Conservation (phyloP, 2,797 vertebrate genomes). For the Malurus leucopterus region DNA sequence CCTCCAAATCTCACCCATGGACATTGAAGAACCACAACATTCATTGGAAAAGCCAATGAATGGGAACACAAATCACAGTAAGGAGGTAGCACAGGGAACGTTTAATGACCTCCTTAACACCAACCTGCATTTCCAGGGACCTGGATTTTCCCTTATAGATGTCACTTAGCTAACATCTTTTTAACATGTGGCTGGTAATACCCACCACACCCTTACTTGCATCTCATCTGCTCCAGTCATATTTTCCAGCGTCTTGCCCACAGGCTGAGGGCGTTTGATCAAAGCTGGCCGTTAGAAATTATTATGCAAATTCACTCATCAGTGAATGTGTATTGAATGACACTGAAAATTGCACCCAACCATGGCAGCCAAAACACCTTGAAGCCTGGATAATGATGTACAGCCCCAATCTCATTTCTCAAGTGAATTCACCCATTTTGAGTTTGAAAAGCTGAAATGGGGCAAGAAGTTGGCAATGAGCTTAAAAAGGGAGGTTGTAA, state of each 20-base stretch:
- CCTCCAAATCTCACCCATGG: rapidly evolving
- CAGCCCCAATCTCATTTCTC: neutral
- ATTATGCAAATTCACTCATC: neutral
- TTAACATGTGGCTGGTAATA: neutral
- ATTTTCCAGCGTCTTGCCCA: neutral
- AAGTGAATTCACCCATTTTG: neutral
- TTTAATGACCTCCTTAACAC: neutral
- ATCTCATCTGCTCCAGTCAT: neutral
- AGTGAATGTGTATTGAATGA: neutral
- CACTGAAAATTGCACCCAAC: neutral
- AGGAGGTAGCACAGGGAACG: neutral
- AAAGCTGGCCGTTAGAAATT: neutral
- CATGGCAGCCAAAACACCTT: neutral
- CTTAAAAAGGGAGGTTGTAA: neutral
- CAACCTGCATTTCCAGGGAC: neutral
- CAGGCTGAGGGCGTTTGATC: neutral
- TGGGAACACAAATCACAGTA: neutral
- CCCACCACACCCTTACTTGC: neutral
- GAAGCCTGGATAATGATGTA: neutral
- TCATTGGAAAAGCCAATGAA: neutral
- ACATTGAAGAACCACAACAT: rapidly evolving
- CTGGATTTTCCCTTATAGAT: neutral
- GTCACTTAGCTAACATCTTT: neutral
- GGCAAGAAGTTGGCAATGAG: neutral
- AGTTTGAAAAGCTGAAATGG: neutral